Evolutionary conservation across 2,888 invertebrate genomes (phyloP).

Genomic region (Ectemnius cavifrons): DNA sequence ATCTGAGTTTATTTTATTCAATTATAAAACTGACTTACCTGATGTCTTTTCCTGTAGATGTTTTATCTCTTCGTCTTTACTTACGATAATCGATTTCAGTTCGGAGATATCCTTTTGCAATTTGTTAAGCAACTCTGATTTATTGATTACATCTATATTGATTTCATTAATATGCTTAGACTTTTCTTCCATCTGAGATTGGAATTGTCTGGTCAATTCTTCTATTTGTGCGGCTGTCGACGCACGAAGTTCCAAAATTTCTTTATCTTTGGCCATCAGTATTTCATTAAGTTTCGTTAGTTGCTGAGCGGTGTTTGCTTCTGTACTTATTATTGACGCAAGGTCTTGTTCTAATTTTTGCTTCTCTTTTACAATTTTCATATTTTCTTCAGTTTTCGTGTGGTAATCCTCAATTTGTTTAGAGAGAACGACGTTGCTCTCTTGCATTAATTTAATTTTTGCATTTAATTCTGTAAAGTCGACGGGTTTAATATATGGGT

Average conservation of each 20-base stretch:
- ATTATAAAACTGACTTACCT: constrained; percentile 51
- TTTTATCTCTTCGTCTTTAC: constrained; percentile 72
- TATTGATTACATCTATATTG: constrained; percentile 60
- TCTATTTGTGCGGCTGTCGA: constrained; percentile 67
- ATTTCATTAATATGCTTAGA: constrained; percentile 67
- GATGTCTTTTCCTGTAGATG: constrained; percentile 68
- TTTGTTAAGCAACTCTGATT: constrained; percentile 62
- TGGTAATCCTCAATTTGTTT: constrained; percentile 77
- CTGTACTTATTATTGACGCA: constrained; percentile 80
- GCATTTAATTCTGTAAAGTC: constrained; percentile 79
- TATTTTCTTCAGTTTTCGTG: constrained; percentile 79
- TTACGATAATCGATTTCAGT: constrained; percentile 65
- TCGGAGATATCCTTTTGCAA: constrained; percentile 70
- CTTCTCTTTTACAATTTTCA: constrained; percentile 66
- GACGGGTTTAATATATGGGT: no score
- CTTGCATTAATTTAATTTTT: constrained; percentile 79
- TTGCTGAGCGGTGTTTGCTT: constrained; percentile 82
- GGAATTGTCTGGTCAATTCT: constrained; percentile 68
- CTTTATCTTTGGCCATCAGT: constrained; percentile 81
- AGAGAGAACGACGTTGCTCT: constrained; percentile 80
- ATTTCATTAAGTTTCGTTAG: constrained; percentile 80
- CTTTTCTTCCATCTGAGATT: constrained; percentile 69
- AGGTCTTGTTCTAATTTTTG: constrained; percentile 76
- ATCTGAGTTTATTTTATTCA: no score
- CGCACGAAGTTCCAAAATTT: constrained; percentile 75